Evolutionary conservation across 2,113 vertebrate species (phyloP).

Genomic region (Marcusenius ussheri): DNA sequence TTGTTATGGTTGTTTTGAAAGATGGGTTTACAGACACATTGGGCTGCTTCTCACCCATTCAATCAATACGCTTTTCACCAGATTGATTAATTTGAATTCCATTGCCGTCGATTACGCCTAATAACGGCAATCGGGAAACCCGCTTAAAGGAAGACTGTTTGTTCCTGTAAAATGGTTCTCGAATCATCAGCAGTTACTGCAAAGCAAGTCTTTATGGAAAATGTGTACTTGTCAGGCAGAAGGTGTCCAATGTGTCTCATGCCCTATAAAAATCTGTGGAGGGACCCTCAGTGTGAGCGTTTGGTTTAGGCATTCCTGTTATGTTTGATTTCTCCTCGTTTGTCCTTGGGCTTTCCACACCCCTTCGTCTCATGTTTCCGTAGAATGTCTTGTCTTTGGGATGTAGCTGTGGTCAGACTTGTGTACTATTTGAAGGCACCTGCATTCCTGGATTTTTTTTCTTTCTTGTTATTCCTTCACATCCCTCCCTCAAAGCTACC

Average conservation of each 20-base stretch:
- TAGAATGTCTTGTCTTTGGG: conserved; percentile 43
- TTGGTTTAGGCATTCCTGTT: conserved; percentile 61
- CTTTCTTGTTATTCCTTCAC: conserved; percentile 40
- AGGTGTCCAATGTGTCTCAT: conserved; percentile 50
- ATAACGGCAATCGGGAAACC: not conserved
- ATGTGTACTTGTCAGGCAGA: not conserved
- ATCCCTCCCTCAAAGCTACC: conserved; percentile 31
- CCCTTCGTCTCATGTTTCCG: conserved; percentile 52
- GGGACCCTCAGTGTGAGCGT: conserved; percentile 54
- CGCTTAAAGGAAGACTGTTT: not conserved
- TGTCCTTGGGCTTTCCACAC: conserved; percentile 33
- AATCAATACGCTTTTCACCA: conserved; percentile 39
- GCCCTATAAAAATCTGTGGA: conserved; percentile 42
- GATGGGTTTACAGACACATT: conserved; percentile 54
- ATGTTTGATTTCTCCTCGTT: conserved; percentile 40
- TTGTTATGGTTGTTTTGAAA: conserved; percentile 55
- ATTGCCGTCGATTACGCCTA: not conserved
- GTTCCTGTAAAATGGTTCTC: not conserved
- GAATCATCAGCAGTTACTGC: not conserved
- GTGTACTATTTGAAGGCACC: conserved; percentile 36
- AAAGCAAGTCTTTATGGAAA: not conserved
- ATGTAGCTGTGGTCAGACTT: conserved; percentile 49
- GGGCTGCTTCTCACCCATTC: conserved; percentile 44
- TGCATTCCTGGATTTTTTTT: conserved; percentile 46
- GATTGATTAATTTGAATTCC: conserved; percentile 30